A percentile compares a stretch with the other conserved stretches of the same genome.
These are phyloP conservation scores for Tichodroma muraria DNA, from an alignment of 2,113 vertebrate species.

Conservation along the genomic window DNA sequence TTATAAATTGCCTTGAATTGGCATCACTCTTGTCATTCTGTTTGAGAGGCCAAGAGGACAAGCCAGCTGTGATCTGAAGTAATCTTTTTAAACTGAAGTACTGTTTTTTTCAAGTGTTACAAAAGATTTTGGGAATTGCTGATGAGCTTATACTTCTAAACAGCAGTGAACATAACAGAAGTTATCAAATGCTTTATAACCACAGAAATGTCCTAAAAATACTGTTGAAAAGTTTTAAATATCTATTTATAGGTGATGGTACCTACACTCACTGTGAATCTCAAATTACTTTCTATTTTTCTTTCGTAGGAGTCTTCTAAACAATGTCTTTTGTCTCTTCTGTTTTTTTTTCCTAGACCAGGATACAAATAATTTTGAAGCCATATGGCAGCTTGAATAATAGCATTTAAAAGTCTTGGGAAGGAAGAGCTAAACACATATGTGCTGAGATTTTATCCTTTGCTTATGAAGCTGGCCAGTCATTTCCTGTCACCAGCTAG, in stretches of 20 bases:
- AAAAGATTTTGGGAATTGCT: background rate
- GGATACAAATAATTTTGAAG: background rate
- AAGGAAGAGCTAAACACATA: background rate
- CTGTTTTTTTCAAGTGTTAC: background rate
- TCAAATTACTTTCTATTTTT: background rate
- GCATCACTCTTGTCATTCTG: background rate
- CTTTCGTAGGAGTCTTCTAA: background rate
- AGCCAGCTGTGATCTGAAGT: background rate
- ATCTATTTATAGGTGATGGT: background rate
- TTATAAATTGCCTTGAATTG: background rate
- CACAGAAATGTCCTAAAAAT: background rate
- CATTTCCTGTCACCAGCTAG: background rate
- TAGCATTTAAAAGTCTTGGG: background rate
- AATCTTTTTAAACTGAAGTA: background rate
- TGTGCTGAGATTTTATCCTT: background rate
- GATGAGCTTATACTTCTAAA: background rate
- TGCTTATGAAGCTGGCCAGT: background rate
- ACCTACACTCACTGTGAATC: background rate
- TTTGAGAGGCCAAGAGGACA: background rate
- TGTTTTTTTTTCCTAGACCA: background rate
- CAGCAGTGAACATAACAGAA: background rate
- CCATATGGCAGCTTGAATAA: background rate
- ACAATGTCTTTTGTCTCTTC: background rate
- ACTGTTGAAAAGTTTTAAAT: background rate
- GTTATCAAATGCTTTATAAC: background rate